Conservation (phyloP, 2,797 vertebrate genomes). For the Garrulus glandarius region DNA sequence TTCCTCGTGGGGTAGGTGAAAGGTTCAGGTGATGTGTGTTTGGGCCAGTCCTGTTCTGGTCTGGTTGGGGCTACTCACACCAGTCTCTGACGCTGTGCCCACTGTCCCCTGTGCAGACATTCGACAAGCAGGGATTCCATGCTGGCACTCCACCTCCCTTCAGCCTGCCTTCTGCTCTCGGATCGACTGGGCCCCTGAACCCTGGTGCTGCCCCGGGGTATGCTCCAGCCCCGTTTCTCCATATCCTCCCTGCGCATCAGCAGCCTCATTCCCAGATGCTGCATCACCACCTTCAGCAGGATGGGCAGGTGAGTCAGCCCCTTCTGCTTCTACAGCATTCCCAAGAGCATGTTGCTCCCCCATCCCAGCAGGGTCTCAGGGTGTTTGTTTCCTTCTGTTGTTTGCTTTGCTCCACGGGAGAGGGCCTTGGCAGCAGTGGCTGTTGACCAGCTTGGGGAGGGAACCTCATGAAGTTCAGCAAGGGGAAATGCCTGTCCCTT, state of each 20-base stretch:
- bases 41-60: not conserved
- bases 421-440: not conserved
- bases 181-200: conserved; percentile 89
- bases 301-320: conserved; percentile 83
- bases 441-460: not conserved
- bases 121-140: conserved; percentile 98
- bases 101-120: conserved; percentile 74
- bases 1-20: not conserved
- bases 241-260: conserved; percentile 94
- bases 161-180: conserved; percentile 91
- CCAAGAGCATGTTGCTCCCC: not conserved
- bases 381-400: not conserved
- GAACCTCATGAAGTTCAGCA: not conserved
- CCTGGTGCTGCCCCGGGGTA: conserved; percentile 89
- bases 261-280: conserved; percentile 96
- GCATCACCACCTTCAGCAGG: conserved; percentile 94
- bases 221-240: conserved; percentile 89
- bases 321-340: not conserved
- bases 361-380: not conserved
- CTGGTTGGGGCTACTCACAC: not conserved
- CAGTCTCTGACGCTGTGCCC: not conserved
- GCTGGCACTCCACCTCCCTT: conserved; percentile 93
- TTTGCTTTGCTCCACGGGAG: not conserved
- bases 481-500: not conserved
- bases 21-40: not conserved